Conservation (phyloP, 2,888 invertebrate species). For the Margaritifera margaritifera region DNA sequence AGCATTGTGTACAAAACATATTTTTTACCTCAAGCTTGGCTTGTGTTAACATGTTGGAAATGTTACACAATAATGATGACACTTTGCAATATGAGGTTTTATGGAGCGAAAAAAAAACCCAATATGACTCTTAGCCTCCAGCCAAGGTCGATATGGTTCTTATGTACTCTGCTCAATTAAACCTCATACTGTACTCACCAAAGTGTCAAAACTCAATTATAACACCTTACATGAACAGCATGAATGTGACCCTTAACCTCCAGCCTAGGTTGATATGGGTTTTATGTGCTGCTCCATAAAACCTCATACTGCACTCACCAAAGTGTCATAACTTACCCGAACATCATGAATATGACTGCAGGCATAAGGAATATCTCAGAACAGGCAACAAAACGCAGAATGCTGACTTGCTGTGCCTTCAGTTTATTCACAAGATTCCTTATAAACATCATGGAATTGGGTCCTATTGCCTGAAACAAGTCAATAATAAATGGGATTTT, state of each 20-base stretch:
- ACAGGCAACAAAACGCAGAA: constrained; percentile 91
- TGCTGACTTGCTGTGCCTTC: constrained; percentile 91
- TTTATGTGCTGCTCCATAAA: background rate
- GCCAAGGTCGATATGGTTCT: background rate
- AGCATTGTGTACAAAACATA: too few relatives aligned
- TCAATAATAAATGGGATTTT: background rate
- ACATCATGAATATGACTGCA: constrained; percentile 76
- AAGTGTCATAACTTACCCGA: constrained; percentile 82
- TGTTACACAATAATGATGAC: too few relatives aligned
- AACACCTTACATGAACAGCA: too few relatives aligned
- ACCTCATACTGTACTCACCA: background rate
- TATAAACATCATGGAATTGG: constrained; percentile 91
- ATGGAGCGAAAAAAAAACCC: too few relatives aligned
- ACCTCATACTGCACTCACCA: background rate
- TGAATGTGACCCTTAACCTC: background rate
- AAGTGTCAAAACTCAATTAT: constrained; percentile 76
- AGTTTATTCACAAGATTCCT: constrained; percentile 89
- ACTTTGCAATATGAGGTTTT: too few relatives aligned
- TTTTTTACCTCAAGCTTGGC: too few relatives aligned
- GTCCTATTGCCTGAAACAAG: constrained; percentile 85
- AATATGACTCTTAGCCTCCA: too few relatives aligned
- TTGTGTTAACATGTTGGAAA: too few relatives aligned
- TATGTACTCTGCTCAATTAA: background rate
- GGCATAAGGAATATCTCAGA: constrained; percentile 87
- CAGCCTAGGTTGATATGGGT: background rate